Conservation (phyloP, 2,113 vertebrate species). For the Eurystomus gularis region DNA sequence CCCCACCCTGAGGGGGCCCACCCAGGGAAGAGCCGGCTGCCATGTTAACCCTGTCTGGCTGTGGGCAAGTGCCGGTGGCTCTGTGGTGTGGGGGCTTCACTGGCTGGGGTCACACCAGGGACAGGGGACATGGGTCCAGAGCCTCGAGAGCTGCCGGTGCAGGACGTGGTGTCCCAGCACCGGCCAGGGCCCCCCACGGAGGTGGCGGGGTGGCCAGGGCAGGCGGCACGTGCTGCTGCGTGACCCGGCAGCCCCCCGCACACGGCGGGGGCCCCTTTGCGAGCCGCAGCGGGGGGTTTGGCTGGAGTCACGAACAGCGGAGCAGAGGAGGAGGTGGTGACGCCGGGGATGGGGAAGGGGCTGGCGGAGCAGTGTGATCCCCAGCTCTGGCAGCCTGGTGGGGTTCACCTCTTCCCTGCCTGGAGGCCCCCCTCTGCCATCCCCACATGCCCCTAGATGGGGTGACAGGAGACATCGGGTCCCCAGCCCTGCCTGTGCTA, state of each 20-base stretch:
- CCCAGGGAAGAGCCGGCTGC: fast-evolving
- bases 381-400: neutral
- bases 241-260: neutral
- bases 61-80: fast-evolving
- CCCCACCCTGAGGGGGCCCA: neutral
- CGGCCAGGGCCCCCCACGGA: neutral
- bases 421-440: too few species aligned
- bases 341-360: neutral
- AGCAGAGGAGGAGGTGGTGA: neutral
- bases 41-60: neutral
- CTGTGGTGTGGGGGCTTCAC: neutral
- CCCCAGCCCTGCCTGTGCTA: neutral
- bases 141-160: neutral
- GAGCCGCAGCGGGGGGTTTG: neutral
- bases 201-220: neutral
- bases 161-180: neutral
- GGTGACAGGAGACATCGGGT: neutral
- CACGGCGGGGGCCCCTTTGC: neutral
- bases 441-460: neutral
- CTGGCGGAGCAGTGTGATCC: neutral
- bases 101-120: fast-evolving
- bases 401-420: neutral
- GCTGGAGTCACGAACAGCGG: neutral
- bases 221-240: neutral
- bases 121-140: neutral